Percentiles rank a stretch among this genome's conserved stretches.
phyloP scores from a whole-genome alignment of 2,797 vertebrate species.

The Lepilemur septentrionalis region DNA sequence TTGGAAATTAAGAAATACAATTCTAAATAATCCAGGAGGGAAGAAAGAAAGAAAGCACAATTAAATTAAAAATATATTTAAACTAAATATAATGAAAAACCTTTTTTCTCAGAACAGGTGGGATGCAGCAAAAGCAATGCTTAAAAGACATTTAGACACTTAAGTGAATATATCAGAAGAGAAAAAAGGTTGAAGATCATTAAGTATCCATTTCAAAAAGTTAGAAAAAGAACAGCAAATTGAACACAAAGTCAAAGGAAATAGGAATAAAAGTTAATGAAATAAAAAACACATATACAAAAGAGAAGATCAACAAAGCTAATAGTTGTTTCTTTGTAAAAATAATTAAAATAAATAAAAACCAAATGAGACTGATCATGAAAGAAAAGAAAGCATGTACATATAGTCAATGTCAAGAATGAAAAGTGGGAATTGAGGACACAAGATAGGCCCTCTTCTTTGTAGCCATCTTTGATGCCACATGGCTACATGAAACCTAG shows the following conservation, averaged over 20 bases:
- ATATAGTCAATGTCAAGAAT: neutral
- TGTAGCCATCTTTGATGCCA: too few species aligned
- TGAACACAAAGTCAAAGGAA: neutral
- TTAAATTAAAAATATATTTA: neutral
- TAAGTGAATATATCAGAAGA: neutral
- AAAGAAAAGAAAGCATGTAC: neutral
- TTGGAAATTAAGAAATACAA: neutral
- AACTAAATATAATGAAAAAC: constrained; percentile 13
- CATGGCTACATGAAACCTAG: too few species aligned
- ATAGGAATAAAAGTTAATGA: neutral
- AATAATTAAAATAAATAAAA: neutral
- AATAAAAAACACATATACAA: neutral
- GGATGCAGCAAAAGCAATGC: neutral
- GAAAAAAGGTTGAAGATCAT: neutral
- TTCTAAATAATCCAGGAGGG: neutral
- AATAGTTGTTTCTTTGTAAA: neutral
- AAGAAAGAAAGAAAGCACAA: neutral
- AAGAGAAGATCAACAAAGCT: neutral
- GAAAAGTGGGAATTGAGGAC: neutral
- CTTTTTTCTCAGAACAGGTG: neutral
- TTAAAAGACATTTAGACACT: neutral
- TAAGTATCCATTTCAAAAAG: neutral
- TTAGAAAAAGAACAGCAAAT: neutral
- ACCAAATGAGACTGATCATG: neutral
- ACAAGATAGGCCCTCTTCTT: too few species aligned